phyloP scores from a whole-genome alignment of 2,113 vertebrate species.

The Panthera leo region DNA sequence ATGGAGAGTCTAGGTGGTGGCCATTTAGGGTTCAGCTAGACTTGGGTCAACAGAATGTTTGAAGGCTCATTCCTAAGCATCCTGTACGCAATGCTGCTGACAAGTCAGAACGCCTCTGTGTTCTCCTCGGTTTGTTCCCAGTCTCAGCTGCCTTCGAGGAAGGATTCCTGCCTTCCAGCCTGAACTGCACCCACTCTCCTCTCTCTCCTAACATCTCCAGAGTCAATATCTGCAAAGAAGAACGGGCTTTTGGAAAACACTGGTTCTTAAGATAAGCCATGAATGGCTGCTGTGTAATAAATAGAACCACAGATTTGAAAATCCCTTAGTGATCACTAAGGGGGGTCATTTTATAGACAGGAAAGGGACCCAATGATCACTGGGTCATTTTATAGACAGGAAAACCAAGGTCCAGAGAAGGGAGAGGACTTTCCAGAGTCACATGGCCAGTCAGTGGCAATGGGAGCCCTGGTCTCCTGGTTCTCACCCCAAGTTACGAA shows the following conservation, averaged over 20 bases:
- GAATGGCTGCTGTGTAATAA: background rate
- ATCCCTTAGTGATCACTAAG: background rate
- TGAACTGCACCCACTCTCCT: background rate
- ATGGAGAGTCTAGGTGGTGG: background rate
- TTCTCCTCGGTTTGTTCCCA: background rate
- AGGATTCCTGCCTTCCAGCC: background rate
- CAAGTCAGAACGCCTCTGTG: background rate
- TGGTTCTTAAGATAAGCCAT: background rate
- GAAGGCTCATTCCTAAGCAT: background rate
- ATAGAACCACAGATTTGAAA: background rate
- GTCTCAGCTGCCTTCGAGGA: background rate
- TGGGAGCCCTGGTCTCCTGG: background rate
- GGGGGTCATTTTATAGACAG: background rate
- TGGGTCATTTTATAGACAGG: background rate
- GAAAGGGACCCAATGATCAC: background rate
- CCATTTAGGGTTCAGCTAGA: background rate
- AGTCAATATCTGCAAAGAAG: background rate
- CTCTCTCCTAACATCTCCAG: background rate
- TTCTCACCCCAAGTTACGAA: background rate
- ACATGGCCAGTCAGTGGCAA: background rate
- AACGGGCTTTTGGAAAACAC: background rate
- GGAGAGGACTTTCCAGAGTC: background rate
- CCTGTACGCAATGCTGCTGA: background rate
- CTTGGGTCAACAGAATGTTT: background rate
- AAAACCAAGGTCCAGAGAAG: background rate